A percentile compares a stretch with the other conserved stretches of the same genome.
Evolutionary conservation across 2,888 invertebrate species (phyloP).

Genomic region (Sesia bembeciformis): DNA sequence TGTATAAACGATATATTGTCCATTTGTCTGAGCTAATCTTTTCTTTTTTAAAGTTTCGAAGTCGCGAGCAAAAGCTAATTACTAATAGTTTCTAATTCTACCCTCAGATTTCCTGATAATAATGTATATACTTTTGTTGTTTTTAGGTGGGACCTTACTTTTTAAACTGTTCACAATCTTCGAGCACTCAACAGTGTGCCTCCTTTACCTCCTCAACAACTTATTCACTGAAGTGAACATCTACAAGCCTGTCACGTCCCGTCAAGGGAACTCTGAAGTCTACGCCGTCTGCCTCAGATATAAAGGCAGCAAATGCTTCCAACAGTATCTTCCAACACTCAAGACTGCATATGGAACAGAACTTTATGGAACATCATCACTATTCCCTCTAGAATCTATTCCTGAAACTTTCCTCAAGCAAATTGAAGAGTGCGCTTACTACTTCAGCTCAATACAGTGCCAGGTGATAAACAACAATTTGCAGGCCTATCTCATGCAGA

Average conservation of each 20-base stretch:
- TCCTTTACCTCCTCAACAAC: conserved; percentile 86
- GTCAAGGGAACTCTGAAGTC: conserved; percentile 95
- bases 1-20: too few relatives aligned
- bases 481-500: conserved; percentile 71
- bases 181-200: conserved; percentile 85
- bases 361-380: conserved; percentile 39
- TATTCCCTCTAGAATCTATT: conserved; percentile 76
- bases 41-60: too few relatives aligned
- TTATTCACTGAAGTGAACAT: conserved; percentile 82
- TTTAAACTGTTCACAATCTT: conserved; percentile 94
- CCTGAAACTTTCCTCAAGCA: conserved; percentile 78
- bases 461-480: conserved; percentile 80
- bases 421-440: conserved; percentile 76
- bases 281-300: conserved; percentile 85
- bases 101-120: too few relatives aligned
- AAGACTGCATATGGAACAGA: conserved; percentile 57
- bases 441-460: conserved; percentile 80
- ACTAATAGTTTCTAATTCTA: too few relatives aligned
- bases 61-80: too few relatives aligned
- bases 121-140: conserved; percentile 1
- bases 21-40: too few relatives aligned
- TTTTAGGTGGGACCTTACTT: conserved; percentile 83
- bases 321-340: conserved; percentile 55
- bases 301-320: conserved; percentile 54
- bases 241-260: conserved; percentile 94